These are phyloP conservation scores for Polyergus mexicanus DNA, from an alignment of 1,140 invertebrate genomes.

Conservation along the genomic window DNA sequence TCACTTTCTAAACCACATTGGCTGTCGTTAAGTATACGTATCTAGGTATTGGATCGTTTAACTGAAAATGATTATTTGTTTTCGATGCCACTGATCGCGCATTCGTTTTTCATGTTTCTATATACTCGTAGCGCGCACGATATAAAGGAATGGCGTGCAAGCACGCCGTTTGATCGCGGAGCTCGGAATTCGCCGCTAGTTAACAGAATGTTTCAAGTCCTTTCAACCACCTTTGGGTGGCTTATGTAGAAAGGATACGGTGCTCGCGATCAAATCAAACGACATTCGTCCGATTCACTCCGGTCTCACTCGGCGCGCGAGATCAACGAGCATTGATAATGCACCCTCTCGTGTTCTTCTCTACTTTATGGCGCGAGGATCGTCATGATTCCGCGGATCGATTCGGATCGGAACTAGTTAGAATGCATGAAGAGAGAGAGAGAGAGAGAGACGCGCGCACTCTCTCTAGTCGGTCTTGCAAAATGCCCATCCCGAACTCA, in stretches of 20 bases:
- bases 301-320: background rate
- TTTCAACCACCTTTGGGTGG: background rate
- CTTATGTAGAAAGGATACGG: background rate
- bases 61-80: constrained; percentile 53
- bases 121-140: too few species aligned
- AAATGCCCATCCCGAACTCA: constrained; percentile 13
- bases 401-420: constrained; percentile 62
- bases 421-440: background rate
- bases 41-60: constrained; percentile 27
- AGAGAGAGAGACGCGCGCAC: background rate
- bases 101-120: constrained; percentile 52
- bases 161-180: constrained; percentile 58
- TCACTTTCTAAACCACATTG: constrained; percentile 66
- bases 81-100: constrained; percentile 13
- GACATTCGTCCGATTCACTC: constrained; percentile 44
- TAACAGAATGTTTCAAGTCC: constrained; percentile 50
- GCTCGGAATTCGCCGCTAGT: constrained; percentile 21
- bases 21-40: constrained; percentile 27
- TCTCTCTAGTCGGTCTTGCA: constrained; percentile 12
- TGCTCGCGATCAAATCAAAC: background rate
- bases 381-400: constrained; percentile 62
- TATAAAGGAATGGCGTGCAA: constrained; percentile 65
- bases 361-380: constrained; percentile 61
- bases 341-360: constrained; percentile 56
- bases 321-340: constrained; percentile 64